Conservation (phyloP, 2,888 invertebrate species). For the Nomada goodeniana region DNA sequence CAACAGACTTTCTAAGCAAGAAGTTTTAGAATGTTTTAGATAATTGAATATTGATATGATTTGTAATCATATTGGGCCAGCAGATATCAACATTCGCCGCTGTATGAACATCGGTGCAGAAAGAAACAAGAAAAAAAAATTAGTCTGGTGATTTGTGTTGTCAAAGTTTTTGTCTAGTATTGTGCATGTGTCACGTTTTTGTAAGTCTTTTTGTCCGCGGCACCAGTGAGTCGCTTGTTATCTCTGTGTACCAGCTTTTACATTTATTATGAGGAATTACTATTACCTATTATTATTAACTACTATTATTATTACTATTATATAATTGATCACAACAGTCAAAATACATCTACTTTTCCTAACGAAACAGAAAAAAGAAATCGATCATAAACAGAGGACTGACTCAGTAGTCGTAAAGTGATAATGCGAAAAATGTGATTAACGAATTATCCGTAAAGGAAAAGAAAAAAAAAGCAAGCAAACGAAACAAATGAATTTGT, state of each 20-base stretch:
- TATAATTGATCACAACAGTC: slow-evolving; percentile 69
- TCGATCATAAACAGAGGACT: slow-evolving; percentile 57
- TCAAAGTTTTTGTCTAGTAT: slow-evolving; percentile 83
- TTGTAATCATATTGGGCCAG: slow-evolving; percentile 77
- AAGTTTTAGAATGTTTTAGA: slow-evolving; percentile 82
- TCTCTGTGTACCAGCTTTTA: slow-evolving; percentile 83
- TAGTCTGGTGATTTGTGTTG: slow-evolving; percentile 83
- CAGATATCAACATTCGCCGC: slow-evolving; percentile 76
- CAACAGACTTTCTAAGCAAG: slow-evolving; percentile 76
- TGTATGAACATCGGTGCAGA: slow-evolving; percentile 76
- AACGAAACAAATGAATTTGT: slow-evolving; percentile 22
- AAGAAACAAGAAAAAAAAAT: slow-evolving; percentile 70
- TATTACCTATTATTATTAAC: slow-evolving; percentile 69
- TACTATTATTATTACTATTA: slow-evolving; percentile 68
- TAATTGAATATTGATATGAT: slow-evolving; percentile 82
- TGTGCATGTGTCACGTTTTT: slow-evolving; percentile 83
- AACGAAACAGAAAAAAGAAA: slow-evolving; percentile 57
- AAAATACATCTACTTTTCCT: slow-evolving; percentile 71
- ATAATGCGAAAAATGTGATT: slow-evolving; percentile 26
- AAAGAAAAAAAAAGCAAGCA: neutral
- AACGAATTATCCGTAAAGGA: slow-evolving; percentile 35
- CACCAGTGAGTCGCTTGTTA: slow-evolving; percentile 80
- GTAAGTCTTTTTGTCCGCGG: slow-evolving; percentile 82
- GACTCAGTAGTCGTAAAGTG: slow-evolving; percentile 59
- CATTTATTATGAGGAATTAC: slow-evolving; percentile 80